Evolutionary conservation across 35 echinoderm and acorn worm genomes (phyloP).

Genomic region (Ophiothrix spiculata): DNA sequence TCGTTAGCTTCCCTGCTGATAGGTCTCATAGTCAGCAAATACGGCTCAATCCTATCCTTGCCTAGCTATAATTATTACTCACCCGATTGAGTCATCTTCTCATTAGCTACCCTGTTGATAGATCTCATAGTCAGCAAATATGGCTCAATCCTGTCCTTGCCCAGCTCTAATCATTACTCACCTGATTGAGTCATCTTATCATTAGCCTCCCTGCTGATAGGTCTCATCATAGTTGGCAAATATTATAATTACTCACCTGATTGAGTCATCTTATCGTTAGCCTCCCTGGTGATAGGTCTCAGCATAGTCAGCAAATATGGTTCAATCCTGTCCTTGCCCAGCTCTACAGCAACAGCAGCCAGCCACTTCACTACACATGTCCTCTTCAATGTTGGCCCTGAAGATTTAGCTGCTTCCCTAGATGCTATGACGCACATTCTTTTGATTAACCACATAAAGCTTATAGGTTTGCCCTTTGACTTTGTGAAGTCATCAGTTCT

Average conservation of each 20-base stretch:
- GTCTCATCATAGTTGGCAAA: slow-evolving; percentile 68
- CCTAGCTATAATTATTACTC: too few species aligned
- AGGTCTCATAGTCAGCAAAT: too few species aligned
- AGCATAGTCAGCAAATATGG: slow-evolving; percentile 57
- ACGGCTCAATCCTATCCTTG: too few species aligned
- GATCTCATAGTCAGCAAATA: slow-evolving; percentile 70
- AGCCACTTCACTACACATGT: slow-evolving; percentile 80
- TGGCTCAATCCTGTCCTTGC: too few species aligned
- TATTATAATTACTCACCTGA: slow-evolving; percentile 73
- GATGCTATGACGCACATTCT: slow-evolving; percentile 66
- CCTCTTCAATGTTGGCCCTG: slow-evolving; percentile 50
- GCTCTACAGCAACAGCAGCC: slow-evolving; percentile 65
- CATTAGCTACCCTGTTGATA: slow-evolving; percentile 39
- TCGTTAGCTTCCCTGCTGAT: too few species aligned
- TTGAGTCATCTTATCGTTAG: slow-evolving; percentile 63
- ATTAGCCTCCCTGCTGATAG: slow-evolving; percentile 42
- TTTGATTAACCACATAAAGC: slow-evolving; percentile 60
- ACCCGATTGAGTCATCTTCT: too few species aligned
- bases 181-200: too few species aligned
- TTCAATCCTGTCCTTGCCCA: slow-evolving; percentile 41
- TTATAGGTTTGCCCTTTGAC: not conserved
- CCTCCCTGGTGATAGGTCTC: slow-evolving; percentile 49
- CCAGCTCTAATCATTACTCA: slow-evolving; percentile 64
- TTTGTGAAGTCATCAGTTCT: not conserved
- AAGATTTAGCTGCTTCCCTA: slow-evolving; percentile 58